Evolutionary conservation across 2,888 invertebrate genomes (phyloP).

Genomic region (Troilus luridus): DNA sequence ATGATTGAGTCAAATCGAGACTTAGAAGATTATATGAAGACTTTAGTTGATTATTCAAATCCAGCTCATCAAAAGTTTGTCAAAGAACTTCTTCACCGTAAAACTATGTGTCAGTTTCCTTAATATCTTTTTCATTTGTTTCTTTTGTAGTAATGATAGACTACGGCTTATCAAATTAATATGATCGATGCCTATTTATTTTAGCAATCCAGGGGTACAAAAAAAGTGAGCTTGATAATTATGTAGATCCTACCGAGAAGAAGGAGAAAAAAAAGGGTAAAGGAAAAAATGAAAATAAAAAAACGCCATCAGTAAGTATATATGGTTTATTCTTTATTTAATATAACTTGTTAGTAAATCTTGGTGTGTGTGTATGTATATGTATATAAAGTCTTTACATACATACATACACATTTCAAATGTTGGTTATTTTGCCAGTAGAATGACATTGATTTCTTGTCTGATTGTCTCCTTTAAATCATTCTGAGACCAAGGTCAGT

Average conservation of each 20-base stretch:
- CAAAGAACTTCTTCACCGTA: constrained; percentile 73
- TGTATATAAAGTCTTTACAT: no score
- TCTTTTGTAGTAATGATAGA: not conserved
- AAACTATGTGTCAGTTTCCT: constrained; percentile 64
- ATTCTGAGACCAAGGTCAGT: no score
- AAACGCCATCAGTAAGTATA: not conserved
- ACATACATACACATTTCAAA: no score
- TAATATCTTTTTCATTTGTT: not conserved
- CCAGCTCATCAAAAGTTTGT: constrained; percentile 79
- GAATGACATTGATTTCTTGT: no score
- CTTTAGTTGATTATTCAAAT: constrained; percentile 79
- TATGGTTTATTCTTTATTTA: not conserved
- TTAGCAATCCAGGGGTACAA: constrained; percentile 67
- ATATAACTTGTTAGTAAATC: not conserved
- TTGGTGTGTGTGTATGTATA: no score
- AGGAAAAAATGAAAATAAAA: constrained; percentile 57
- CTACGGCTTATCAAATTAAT: not conserved
- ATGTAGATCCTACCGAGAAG: constrained; percentile 67
- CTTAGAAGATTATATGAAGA: constrained; percentile 83
- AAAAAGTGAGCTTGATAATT: constrained; percentile 67
- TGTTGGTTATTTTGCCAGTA: no score
- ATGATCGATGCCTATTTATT: not conserved
- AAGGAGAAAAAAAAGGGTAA: constrained; percentile 65
- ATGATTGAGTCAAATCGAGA: constrained; percentile 80
- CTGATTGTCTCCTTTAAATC: no score